Percentiles rank a stretch among this genome's conserved stretches.
Evolutionary conservation across 2,888 invertebrate genomes (phyloP).

Genomic region (Himalopsyche anomala): DNA sequence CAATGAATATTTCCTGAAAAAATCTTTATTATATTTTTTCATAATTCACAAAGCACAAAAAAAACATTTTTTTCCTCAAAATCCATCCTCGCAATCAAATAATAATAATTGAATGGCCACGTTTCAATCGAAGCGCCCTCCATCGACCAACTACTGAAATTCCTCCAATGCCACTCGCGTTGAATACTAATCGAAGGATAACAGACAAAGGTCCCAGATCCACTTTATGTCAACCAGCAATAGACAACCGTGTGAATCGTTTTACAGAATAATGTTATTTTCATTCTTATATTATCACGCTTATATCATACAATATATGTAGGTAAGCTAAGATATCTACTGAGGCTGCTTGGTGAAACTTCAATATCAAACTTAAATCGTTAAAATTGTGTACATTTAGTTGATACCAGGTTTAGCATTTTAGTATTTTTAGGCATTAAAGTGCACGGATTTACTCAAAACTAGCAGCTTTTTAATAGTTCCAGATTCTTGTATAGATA

Average conservation of each 20-base stretch:
- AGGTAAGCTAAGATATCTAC: no score
- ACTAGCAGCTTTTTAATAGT: no score
- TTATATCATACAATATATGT: no score
- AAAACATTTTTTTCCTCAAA: background rate
- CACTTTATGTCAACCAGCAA: background rate
- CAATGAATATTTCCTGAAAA: background rate
- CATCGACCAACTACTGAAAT: slow-evolving; percentile 39
- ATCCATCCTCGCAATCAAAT: slow-evolving; percentile 39
- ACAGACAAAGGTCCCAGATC: slow-evolving; percentile 30
- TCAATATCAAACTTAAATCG: no score
- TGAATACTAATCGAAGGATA: slow-evolving; percentile 44
- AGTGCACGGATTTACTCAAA: no score
- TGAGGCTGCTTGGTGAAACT: no score
- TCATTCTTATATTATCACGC: no score
- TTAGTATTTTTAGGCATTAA: no score
- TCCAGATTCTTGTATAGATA: no score
- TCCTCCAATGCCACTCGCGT: slow-evolving; percentile 1
- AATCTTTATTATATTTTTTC: background rate
- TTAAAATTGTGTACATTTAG: no score
- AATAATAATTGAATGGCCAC: slow-evolving; percentile 43
- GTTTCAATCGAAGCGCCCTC: slow-evolving; percentile 44
- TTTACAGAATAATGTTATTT: no score
- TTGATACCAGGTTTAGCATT: no score
- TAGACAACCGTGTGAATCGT: background rate
- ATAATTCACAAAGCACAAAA: slow-evolving; percentile 26